Percentiles rank a stretch among this genome's conserved stretches.
These are phyloP conservation scores for Drosophila punjabiensis DNA, from an alignment of 1,140 invertebrate species.

Conservation along the genomic window DNA sequence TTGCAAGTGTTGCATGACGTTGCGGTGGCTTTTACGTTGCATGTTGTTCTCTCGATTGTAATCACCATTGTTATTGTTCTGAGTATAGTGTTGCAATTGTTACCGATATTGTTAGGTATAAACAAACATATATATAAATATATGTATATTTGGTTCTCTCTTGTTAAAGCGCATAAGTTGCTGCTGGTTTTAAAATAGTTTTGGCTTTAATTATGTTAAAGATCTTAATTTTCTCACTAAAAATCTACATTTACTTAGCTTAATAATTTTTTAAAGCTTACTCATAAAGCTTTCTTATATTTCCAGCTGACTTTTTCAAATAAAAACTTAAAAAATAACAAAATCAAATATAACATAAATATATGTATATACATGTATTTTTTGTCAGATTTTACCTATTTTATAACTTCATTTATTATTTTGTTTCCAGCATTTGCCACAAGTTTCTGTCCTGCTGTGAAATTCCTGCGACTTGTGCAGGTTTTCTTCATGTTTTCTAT, in stretches of 20 bases:
- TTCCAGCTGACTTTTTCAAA: no score
- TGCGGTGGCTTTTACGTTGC: constrained; percentile 1
- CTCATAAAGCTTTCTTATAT: no score
- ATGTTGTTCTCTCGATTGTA: constrained; percentile 5
- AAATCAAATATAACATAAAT: not conserved
- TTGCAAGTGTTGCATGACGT: constrained; percentile 9
- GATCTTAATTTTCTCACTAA: no score
- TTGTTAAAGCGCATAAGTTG: not conserved
- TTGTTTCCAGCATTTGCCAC: not conserved
- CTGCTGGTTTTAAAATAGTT: not conserved
- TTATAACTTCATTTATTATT: constrained; percentile 3
- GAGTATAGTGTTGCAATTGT: constrained; percentile 5
- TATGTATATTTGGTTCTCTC: not conserved
- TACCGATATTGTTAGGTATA: not conserved
- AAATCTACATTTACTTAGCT: no score
- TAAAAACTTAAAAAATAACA: not conserved
- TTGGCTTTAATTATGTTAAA: no score
- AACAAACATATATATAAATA: no score
- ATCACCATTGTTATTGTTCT: constrained; percentile 9
- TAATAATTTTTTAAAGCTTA: no score
- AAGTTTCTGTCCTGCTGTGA: not conserved
- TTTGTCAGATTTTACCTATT: not conserved
- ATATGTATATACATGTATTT: not conserved
- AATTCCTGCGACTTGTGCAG: not conserved
- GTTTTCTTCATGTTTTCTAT: not conserved